A percentile compares a stretch with the other conserved stretches of the same genome.
Evolutionary conservation across 2,888 invertebrate genomes (phyloP).

Genomic region (Lasioglossum leucozonium): DNA sequence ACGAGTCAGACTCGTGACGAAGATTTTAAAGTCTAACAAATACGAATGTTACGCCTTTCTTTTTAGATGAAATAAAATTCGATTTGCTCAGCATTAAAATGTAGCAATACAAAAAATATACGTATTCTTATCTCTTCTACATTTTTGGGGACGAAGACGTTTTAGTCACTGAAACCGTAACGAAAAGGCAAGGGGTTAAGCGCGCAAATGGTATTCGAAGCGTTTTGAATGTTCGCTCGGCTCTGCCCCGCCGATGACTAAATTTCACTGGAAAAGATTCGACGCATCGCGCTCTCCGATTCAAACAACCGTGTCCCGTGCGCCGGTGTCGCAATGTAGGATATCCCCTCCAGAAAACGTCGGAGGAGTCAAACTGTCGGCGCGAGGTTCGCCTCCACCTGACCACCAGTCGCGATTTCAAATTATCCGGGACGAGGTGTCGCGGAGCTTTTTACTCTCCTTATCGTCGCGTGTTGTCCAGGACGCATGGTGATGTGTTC

Average conservation of each 20-base stretch:
- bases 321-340: conserved; percentile 53
- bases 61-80: no score
- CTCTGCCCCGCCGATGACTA: background rate
- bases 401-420: conserved; percentile 73
- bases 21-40: no score
- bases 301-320: conserved; percentile 25
- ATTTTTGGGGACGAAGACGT: no score
- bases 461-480: conserved; percentile 21
- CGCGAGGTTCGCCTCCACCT: conserved; percentile 51
- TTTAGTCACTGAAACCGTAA: no score
- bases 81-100: no score
- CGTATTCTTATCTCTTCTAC: no score
- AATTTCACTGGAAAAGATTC: background rate
- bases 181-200: no score
- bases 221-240: background rate
- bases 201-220: background rate
- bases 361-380: conserved; percentile 53
- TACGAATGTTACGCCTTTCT: no score
- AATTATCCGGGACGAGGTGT: conserved; percentile 67
- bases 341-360: conserved; percentile 69
- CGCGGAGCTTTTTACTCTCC: conserved; percentile 29
- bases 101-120: no score
- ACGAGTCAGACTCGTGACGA: no score
- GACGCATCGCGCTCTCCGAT: conserved; percentile 8
- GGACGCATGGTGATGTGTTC: conserved; percentile 51